Percentiles rank a stretch among this genome's conserved stretches.
Conservation (phyloP, 2,797 vertebrate species). For the Philypnodon macrostomus region DNA sequence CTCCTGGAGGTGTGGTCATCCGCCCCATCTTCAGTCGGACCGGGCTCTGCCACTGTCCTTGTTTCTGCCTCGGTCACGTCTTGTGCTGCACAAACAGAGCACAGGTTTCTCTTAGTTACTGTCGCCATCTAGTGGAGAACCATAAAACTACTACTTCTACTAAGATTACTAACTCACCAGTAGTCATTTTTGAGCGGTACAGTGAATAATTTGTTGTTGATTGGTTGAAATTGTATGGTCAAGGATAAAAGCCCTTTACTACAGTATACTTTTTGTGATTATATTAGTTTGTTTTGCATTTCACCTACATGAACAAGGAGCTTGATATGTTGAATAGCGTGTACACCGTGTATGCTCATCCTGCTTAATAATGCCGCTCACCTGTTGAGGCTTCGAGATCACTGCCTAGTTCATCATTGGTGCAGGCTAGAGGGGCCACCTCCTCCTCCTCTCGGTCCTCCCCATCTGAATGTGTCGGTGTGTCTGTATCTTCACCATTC, state of each 20-base stretch:
- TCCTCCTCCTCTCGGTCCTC: slow-evolving; percentile 72
- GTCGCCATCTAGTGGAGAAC: slow-evolving; percentile 62
- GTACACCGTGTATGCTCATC: too few relatives aligned
- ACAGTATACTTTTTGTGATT: too few relatives aligned
- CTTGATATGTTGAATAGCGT: too few relatives aligned
- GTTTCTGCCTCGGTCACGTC: slow-evolving; percentile 63
- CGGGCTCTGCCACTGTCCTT: slow-evolving; percentile 52
- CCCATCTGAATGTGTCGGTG: slow-evolving; percentile 62
- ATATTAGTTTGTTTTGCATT: too few relatives aligned
- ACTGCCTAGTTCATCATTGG: slow-evolving; percentile 70
- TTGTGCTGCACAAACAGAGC: slow-evolving; percentile 44
- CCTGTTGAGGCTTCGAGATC: slow-evolving; percentile 74
- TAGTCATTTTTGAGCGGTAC: too few relatives aligned
- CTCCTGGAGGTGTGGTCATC: slow-evolving; percentile 46
- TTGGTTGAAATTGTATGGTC: too few relatives aligned
- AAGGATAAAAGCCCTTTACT: too few relatives aligned
- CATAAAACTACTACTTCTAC: background rate
- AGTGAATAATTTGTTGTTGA: too few relatives aligned
- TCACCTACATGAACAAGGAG: too few relatives aligned
- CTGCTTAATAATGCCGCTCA: too few relatives aligned
- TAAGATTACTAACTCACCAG: too few relatives aligned
- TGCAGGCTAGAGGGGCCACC: slow-evolving; percentile 66
- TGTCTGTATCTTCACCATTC: slow-evolving; percentile 59
- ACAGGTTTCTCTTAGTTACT: slow-evolving; percentile 33
- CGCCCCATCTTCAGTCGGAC: slow-evolving; percentile 62